These are phyloP conservation scores for Diploptera punctata DNA, from an alignment of 2,888 invertebrate genomes.

Conservation along the genomic window DNA sequence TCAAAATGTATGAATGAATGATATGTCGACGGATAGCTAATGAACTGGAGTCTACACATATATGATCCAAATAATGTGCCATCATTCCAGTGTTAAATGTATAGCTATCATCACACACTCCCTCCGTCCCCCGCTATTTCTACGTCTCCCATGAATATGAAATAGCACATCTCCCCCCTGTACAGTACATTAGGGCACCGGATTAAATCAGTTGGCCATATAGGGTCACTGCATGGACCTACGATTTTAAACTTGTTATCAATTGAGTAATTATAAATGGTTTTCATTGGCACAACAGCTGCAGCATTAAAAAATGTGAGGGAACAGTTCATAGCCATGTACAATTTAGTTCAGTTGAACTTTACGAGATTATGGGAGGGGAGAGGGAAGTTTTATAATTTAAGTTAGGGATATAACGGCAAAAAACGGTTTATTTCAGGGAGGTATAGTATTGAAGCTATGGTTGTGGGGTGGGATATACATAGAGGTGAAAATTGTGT, in stretches of 20 bases:
- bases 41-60: constrained; percentile 10
- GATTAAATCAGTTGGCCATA: not conserved
- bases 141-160: constrained; percentile 12
- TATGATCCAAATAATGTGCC: constrained; percentile 7
- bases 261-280: constrained; percentile 13
- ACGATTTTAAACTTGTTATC: constrained; percentile 7
- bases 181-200: not conserved
- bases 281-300: not conserved
- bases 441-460: not conserved
- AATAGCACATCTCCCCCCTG: not conserved
- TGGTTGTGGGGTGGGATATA: not conserved
- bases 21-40: not conserved
- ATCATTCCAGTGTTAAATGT: constrained; percentile 10
- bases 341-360: not conserved
- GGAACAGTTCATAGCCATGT: not conserved
- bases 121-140: not conserved
- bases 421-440: constrained; percentile 9
- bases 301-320: not conserved
- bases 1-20: constrained; percentile 15
- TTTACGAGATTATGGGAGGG: not conserved
- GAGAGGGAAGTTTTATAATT: not conserved
- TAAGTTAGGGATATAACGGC: not conserved
- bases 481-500: constrained; percentile 8
- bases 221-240: not conserved
- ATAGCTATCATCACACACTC: not conserved